Conservation (phyloP, 2,113 vertebrate species). For the Petrocephalus zakoni region DNA sequence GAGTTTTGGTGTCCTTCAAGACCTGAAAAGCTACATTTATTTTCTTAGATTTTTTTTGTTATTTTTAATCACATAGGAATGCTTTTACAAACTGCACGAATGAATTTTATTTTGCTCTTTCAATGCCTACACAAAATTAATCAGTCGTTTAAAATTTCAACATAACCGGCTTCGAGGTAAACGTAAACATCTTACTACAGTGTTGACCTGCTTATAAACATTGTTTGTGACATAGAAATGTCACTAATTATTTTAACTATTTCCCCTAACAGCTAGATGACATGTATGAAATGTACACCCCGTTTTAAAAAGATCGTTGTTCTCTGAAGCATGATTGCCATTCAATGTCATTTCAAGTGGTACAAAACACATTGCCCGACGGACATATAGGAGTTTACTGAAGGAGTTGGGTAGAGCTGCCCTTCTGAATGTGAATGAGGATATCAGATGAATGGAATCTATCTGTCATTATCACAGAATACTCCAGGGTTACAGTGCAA, state of each 20-base stretch:
- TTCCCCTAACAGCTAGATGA: neutral
- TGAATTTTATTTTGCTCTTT: neutral
- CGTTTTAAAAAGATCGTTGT: neutral
- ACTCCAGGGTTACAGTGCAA: conserved; percentile 18
- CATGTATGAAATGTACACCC: neutral
- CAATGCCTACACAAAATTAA: neutral
- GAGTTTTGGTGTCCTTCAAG: neutral
- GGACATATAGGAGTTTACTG: neutral
- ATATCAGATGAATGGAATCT: conserved; percentile 16
- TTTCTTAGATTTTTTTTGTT: neutral
- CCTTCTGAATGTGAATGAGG: conserved; percentile 1
- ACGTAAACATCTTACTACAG: neutral
- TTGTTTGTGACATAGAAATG: neutral
- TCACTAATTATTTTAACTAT: neutral
- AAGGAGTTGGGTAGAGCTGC: neutral
- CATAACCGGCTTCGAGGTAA: neutral
- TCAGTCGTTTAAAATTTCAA: neutral
- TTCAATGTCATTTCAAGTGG: conserved; percentile 8
- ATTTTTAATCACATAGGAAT: neutral
- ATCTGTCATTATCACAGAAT: conserved; percentile 21
- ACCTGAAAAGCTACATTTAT: neutral
- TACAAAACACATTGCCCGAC: neutral
- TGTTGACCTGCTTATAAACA: neutral
- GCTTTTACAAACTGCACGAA: neutral
- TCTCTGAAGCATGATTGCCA: neutral